Base-by-base conservation (phyloP, 1,140 invertebrate genomes). In the Agrypnia vestita region DNA sequence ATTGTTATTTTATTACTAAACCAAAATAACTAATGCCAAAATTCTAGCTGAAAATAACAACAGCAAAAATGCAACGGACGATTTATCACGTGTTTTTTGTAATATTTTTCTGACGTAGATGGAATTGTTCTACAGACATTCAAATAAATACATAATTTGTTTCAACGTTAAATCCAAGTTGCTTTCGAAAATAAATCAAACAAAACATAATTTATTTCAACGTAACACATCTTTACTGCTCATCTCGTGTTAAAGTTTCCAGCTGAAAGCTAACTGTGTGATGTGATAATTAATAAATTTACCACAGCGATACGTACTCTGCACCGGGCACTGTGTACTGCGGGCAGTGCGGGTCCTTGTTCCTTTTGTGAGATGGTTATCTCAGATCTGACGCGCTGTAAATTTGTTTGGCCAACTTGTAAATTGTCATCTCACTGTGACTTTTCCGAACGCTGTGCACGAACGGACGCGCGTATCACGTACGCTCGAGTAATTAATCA, bases 271-370 rank as follows among this genome's bases (percentile, higher is more conserved):
- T 44, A 35, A n/a, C 43, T 7, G 51, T 43, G 72, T n/a, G 53
- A 74, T 56, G 72, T 74, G 72, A 74, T 74, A 74, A 74, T 74
- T 56, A 56, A 11, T 59, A 12, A n/a, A 74, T 59, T 74, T 74
- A 74, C 25, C 51, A n/a, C 72, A 25, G 17, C 10, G 3, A 53
- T n/a, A 46, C 72, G 46, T 17, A 62, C 19, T 46, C 9, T 35
- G 43, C 0, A 11, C 25, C 6, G 25, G 1, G 25, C 6, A 35
- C 25, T 35, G 25, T 35, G 25, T 35, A 35, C 25, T 35, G 25
- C 13, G 67, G n/a, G 55, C 10, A 21, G 8, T 17, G 13, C 25
- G 3, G 25, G 19, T 13, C 62, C 62, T 67, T 46, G 61, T 44
- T 59, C 21, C n/a, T 59, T 19, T 25, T 67, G 21, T 4, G 21